phyloP scores from a whole-genome alignment of 2,797 vertebrate species.

The Bryconaethiops microstoma region DNA sequence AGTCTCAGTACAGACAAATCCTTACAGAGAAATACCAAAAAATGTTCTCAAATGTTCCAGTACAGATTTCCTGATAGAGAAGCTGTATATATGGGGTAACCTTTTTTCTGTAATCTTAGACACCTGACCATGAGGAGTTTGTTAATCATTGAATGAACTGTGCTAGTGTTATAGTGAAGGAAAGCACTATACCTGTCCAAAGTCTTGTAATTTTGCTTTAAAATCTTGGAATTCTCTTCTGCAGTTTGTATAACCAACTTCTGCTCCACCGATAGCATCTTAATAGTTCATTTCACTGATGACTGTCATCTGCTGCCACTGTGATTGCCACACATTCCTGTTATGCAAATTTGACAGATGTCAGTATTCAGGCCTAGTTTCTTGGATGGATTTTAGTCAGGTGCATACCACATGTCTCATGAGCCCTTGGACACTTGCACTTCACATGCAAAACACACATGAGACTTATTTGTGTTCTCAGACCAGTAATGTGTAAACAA shows the following conservation, averaged over 20 bases:
- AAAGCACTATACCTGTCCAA: too few species aligned
- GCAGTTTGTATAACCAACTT: neutral
- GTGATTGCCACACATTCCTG: neutral
- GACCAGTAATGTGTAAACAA: neutral
- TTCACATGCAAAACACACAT: neutral
- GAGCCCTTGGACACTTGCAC: neutral
- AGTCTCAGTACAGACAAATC: too few species aligned
- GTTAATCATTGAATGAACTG: too few species aligned
- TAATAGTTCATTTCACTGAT: neutral
- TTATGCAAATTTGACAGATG: neutral
- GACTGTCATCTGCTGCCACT: neutral
- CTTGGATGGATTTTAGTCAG: neutral
- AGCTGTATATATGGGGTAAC: too few species aligned
- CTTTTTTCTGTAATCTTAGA: too few species aligned
- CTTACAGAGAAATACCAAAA: too few species aligned
- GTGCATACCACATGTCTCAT: neutral
- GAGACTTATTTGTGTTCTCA: neutral
- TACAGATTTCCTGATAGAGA: too few species aligned
- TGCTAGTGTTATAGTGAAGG: too few species aligned
- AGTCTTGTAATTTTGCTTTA: neutral
- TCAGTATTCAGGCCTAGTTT: neutral
- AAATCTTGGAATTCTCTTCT: neutral
- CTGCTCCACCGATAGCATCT: neutral
- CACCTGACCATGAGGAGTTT: too few species aligned
- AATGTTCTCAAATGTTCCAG: too few species aligned